Evolutionary conservation across 1,140 invertebrate species (phyloP).

Genomic region (Apis cerana): DNA sequence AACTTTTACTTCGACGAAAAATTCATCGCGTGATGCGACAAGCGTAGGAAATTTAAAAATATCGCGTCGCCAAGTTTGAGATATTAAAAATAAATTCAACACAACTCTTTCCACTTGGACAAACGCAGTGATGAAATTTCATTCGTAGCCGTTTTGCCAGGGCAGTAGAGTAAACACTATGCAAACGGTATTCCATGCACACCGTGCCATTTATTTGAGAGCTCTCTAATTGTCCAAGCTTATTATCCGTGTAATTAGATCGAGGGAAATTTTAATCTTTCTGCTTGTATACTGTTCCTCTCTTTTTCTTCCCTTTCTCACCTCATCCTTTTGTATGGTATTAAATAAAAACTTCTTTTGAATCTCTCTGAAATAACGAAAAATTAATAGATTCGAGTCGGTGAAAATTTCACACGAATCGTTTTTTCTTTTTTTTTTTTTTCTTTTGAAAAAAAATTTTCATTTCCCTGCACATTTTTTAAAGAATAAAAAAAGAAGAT

Average conservation of each 20-base stretch:
- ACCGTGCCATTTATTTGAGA: constrained; percentile 30
- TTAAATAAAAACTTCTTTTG: constrained; percentile 18
- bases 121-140: constrained; percentile 27
- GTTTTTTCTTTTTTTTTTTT: background rate
- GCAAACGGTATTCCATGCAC: background rate
- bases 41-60: background rate
- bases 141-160: background rate
- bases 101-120: background rate
- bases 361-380: constrained; percentile 2
- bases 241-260: constrained; percentile 42
- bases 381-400: constrained; percentile 14
- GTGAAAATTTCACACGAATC: background rate
- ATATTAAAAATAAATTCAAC: constrained; percentile 12
- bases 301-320: no score
- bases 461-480: background rate
- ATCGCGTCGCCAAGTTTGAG: background rate
- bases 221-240: constrained; percentile 40
- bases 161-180: background rate
- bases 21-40: background rate
- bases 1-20: background rate
- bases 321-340: background rate
- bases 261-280: constrained; percentile 36
- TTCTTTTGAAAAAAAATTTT: background rate
- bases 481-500: background rate
- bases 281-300: background rate